phyloP scores from a whole-genome alignment of 2,113 vertebrate genomes.

The Amblyornis subalaris region DNA sequence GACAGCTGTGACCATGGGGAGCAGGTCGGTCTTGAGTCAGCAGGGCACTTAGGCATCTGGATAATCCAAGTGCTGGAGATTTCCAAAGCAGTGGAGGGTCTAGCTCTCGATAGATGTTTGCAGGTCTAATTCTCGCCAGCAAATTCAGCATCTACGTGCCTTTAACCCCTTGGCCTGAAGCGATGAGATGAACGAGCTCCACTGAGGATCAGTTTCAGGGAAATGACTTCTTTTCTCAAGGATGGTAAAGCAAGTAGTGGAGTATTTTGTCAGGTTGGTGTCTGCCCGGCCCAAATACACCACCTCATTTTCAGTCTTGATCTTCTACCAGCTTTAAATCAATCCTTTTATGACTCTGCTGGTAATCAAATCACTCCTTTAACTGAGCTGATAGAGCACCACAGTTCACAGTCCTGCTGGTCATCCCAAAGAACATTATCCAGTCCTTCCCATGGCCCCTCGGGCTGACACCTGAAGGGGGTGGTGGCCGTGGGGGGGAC shows the following conservation, averaged over 20 bases:
- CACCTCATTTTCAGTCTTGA: not conserved
- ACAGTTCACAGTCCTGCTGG: not conserved
- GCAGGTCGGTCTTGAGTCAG: not conserved
- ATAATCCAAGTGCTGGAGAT: not conserved
- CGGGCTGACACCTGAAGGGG: not conserved
- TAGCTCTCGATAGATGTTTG: not conserved
- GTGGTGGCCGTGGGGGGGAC: not conserved
- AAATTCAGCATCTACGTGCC: not conserved
- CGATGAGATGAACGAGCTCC: not conserved
- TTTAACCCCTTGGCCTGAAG: not conserved
- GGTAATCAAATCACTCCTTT: not conserved
- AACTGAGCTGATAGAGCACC: not conserved
- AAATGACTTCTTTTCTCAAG: not conserved
- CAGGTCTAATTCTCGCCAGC: fast-evolving
- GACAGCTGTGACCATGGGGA: not conserved
- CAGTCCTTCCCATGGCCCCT: not conserved
- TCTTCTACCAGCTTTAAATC: not conserved
- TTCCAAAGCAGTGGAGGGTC: not conserved
- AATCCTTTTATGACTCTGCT: not conserved
- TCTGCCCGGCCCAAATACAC: not conserved
- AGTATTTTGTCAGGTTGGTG: not conserved
- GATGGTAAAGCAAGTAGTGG: not conserved
- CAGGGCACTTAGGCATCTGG: not conserved
- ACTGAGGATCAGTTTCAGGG: not conserved
- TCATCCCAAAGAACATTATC: not conserved